Conservation (phyloP, 2,888 invertebrate species). For the Cosmorhoe ocellata region DNA sequence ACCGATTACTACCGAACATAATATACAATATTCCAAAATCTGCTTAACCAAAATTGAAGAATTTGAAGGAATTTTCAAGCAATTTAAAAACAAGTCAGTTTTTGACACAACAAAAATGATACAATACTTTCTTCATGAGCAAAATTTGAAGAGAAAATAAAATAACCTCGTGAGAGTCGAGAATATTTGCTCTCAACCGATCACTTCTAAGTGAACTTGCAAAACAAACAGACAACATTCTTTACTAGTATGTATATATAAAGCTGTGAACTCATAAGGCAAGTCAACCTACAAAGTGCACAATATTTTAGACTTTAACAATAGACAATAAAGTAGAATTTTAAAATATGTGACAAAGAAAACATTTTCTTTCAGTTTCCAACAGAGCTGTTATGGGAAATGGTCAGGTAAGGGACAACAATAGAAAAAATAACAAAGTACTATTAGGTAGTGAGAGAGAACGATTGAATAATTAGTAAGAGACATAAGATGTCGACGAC, state of each 20-base stretch:
- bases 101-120: too few species aligned
- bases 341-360: not conserved
- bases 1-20: too few species aligned
- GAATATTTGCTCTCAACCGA: not conserved
- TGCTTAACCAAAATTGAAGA: too few species aligned
- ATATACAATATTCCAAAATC: too few species aligned
- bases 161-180: not conserved
- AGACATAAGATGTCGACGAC: conserved; percentile 9
- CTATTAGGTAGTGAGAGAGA: conserved; percentile 5
- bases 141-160: too few species aligned
- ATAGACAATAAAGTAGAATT: not conserved
- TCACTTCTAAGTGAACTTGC: not conserved
- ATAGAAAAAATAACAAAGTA: conserved; percentile 30
- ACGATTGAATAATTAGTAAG: too few species aligned
- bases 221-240: not conserved
- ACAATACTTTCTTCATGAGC: not conserved
- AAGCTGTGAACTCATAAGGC: not conserved
- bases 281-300: too few species aligned
- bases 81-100: too few species aligned
- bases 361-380: conserved; percentile 41
- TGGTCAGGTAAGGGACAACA: conserved; percentile 38
- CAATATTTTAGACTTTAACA: not conserved
- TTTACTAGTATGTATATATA: not conserved
- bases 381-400: conserved; percentile 49
- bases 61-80: too few species aligned